Base-by-base conservation (phyloP, 2,888 invertebrate species). In the Cheiracanthium punctorium region DNA sequence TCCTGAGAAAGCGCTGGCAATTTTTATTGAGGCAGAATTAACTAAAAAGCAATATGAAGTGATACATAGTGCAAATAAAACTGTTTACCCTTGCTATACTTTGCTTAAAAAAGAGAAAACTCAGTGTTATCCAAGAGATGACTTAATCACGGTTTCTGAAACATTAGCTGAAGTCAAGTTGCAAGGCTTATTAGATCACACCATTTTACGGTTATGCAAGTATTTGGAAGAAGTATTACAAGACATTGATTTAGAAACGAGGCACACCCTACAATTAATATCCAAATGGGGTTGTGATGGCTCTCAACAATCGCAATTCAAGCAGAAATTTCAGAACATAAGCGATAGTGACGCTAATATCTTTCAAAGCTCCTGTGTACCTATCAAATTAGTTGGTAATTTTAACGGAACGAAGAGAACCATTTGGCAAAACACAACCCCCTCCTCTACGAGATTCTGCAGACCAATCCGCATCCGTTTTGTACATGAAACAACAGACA, bases 381-480 rank as follows among this genome's bases (percentile, higher is more conserved):
- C 75, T 20, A 8, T 74, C 7, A 14, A 58, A 32, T 28, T 74
- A 32, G 12, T 75, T 48, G 8, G 8, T 28, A 24, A 17, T 24
- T 8, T 32, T 37, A 37, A 37, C 37, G 10, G 37, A 4, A n/a
- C n/a, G n/a, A n/a, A n/a, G n/a, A 37, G 10, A 37, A 10, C 10
- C 10, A 37, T 37, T 37, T 79, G 14, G 70, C 37, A 52, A 64
- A 79, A 79, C 41, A 32, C 69, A 41, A 65, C 37, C 10, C 69
- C 70, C 5, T 79, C 79, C 17, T 64, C 58, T n/a, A 41, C 70
- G 1, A 12, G 79, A 37, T 69, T 37, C 67, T 79, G 79, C 29
- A 32, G 79, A 67, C 79, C 79, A n/a, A 79, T 79, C n/a, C 79
- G 79, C 2, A 70, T 69, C n/a, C 69, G 79, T 7, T 79, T 79